Percentiles rank a stretch among this genome's conserved stretches.
phyloP scores from a whole-genome alignment of 1,140 invertebrate genomes.

The Ceratina australensis region DNA sequence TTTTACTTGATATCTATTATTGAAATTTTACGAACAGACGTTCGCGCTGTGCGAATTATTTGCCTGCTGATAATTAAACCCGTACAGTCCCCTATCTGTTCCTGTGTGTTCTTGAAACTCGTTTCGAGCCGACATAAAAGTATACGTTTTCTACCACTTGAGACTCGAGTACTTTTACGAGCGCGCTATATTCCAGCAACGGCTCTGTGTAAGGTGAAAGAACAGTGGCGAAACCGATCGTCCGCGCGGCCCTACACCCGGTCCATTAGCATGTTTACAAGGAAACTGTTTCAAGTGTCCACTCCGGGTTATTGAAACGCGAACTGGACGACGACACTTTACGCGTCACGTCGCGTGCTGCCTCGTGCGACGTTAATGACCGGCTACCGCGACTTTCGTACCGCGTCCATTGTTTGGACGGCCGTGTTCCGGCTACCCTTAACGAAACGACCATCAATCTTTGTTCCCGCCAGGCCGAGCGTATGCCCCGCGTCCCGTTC shows the following conservation, averaged over 20 bases:
- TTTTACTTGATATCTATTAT: no score
- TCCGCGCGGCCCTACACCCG: neutral
- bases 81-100: no score
- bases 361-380: slow-evolving; percentile 30
- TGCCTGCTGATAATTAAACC: no score
- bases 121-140: no score
- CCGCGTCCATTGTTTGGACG: slow-evolving; percentile 14
- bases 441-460: slow-evolving; percentile 33
- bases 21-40: no score
- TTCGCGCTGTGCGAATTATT: no score
- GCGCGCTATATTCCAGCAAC: no score
- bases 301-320: neutral
- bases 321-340: neutral
- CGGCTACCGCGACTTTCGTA: neutral
- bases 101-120: no score
- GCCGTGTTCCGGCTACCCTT: slow-evolving; percentile 5
- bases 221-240: slow-evolving; percentile 9
- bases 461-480: neutral
- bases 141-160: no score
- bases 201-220: neutral
- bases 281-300: slow-evolving; percentile 36
- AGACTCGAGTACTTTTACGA: no score
- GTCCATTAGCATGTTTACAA: slow-evolving; percentile 37
- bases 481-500: no score
- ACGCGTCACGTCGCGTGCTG: slow-evolving; percentile 39